Base-by-base conservation (phyloP, 2,113 vertebrate species). In the Planiliza haematocheilus region DNA sequence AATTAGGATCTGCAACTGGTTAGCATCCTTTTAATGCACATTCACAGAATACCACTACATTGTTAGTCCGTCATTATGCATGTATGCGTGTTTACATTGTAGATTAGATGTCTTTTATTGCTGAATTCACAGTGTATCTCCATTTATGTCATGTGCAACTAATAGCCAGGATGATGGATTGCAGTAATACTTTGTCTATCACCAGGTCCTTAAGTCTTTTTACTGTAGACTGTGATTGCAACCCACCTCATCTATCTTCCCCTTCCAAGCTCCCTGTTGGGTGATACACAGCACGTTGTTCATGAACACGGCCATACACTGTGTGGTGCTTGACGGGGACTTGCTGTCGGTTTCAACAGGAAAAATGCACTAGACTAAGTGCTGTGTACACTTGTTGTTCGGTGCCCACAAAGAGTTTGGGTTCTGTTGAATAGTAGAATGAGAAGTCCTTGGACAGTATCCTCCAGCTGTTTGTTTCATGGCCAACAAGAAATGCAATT, bases 1-100 rank as follows among this genome's bases (percentile, higher is more conserved):
- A 85, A 93, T 92, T 87, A 91, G 77, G 37, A 87, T 77, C 66
- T 70, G 58, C 62, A 86, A 77, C 82, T 82, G 70, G 69, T 89
- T 79, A 63, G 64, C 42, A 38, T 73, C 72, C 53, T 16, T 51
- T 71, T 64, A 48, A 41, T 52, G 17, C 51, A 30, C 12, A 62
- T 24, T 42, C 17, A 59, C 51, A 59, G 16, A 81, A 69, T 17
- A 17, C 13, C 18, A 3, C 3, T 57, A 39, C 21, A 30, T 38
- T 56, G 4, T 18, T 60, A n/a, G 21, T n/a, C 18, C 24, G 53
- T 38, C 13, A 43, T 43, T 70, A 69, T 78, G 46, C 43, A 70
- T 70, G 45, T 48, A 68, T 62, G 65, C 65, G 39, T 68, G 39
- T 77, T 81, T 79, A 46, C 30, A 16, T 21, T 52, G 37, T 16